A percentile compares a stretch with the other conserved stretches of the same genome.
phyloP scores from a whole-genome alignment of 2,797 vertebrate species.

The Adelosebastes latens region DNA sequence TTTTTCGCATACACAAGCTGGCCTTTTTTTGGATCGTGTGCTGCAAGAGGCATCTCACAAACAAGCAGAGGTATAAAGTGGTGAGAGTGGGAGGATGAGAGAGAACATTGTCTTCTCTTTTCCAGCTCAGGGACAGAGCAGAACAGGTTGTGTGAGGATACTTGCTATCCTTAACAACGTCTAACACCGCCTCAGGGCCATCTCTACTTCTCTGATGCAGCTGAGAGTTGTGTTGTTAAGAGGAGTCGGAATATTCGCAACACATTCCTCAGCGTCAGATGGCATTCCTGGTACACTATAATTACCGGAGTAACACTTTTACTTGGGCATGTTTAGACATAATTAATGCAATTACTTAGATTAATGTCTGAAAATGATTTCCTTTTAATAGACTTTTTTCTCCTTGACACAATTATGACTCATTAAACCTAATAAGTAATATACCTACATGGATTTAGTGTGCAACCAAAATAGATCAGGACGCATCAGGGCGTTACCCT shows the following conservation, averaged over 20 bases:
- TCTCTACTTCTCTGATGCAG: slow-evolving; percentile 55
- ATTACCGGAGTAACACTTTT: slow-evolving; percentile 24
- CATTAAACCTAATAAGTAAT: neutral
- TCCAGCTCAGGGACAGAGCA: slow-evolving; percentile 71
- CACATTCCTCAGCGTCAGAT: slow-evolving; percentile 58
- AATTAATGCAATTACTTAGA: slow-evolving; percentile 13
- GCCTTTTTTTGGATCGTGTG: slow-evolving; percentile 52
- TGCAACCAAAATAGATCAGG: neutral
- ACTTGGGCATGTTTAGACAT: slow-evolving; percentile 36
- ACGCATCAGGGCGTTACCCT: neutral
- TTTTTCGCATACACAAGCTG: slow-evolving; percentile 58
- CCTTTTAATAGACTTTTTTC: neutral
- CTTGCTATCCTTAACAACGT: slow-evolving; percentile 73
- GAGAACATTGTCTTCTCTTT: slow-evolving; percentile 79
- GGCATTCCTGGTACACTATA: slow-evolving; percentile 34
- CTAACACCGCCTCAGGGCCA: slow-evolving; percentile 66
- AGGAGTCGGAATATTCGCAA: slow-evolving; percentile 46
- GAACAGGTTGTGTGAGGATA: slow-evolving; percentile 80
- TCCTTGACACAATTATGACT: slow-evolving; percentile 5
- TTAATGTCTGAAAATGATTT: slow-evolving; percentile 16
- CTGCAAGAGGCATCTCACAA: slow-evolving; percentile 67
- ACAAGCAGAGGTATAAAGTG: slow-evolving; percentile 76
- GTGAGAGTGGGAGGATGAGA: slow-evolving; percentile 79
- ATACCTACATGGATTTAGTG: neutral
- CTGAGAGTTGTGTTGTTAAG: slow-evolving; percentile 45